These are phyloP conservation scores for Strongylocentrotus purpuratus DNA, from an alignment of 35 echinoderm and acorn worm genomes.

Conservation along the genomic window DNA sequence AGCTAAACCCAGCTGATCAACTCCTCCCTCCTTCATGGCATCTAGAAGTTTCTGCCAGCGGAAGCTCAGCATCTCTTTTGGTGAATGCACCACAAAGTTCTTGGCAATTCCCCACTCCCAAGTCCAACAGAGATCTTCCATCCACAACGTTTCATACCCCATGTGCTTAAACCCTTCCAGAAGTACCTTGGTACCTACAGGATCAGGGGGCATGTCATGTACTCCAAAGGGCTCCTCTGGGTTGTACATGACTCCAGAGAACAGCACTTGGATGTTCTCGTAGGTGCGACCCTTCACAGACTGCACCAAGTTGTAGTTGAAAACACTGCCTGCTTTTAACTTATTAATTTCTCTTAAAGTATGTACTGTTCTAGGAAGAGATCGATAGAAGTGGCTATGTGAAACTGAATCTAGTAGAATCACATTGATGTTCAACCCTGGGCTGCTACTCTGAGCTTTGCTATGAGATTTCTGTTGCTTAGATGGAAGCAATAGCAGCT, in stretches of 20 bases:
- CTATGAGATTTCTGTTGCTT: slow-evolving; percentile 21
- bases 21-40: slow-evolving; percentile 42
- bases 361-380: slow-evolving; percentile 68
- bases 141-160: slow-evolving; percentile 77
- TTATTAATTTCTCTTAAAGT: slow-evolving; percentile 61
- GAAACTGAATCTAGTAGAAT: slow-evolving; percentile 88
- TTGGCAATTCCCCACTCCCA: slow-evolving; percentile 93
- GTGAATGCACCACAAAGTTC: slow-evolving; percentile 65
- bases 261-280: slow-evolving; percentile 75
- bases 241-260: slow-evolving; percentile 70
- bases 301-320: slow-evolving; percentile 86
- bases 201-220: slow-evolving; percentile 70
- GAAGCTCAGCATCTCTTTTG: slow-evolving; percentile 41
- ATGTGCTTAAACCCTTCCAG: slow-evolving; percentile 62
- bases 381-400: slow-evolving; percentile 85
- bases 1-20: slow-evolving; percentile 71
- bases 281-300: slow-evolving; percentile 87
- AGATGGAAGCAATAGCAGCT: slow-evolving; percentile 77
- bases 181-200: slow-evolving; percentile 46
- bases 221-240: slow-evolving; percentile 58
- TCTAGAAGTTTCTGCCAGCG: slow-evolving; percentile 79
- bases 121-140: slow-evolving; percentile 83
- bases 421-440: slow-evolving; percentile 76
- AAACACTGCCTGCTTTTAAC: slow-evolving; percentile 42
- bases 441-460: neutral